phyloP scores from a whole-genome alignment of 1,140 invertebrate genomes.

The Nebria ingens region DNA sequence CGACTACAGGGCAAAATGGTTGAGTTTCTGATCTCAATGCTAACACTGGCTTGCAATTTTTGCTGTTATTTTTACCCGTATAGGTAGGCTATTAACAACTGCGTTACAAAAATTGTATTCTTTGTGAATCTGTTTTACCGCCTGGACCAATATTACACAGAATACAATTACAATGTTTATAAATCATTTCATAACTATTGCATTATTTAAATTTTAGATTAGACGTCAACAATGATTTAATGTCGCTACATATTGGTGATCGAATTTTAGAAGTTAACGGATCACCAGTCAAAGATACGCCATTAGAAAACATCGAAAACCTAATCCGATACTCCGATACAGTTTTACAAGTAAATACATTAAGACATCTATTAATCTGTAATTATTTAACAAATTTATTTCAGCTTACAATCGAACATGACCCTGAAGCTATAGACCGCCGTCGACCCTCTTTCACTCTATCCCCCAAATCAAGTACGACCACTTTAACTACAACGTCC shows the following conservation, averaged over 20 bases:
- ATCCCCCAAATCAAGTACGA: slow-evolving; percentile 26
- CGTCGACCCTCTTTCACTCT: slow-evolving; percentile 35
- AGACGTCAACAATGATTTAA: slow-evolving; percentile 67
- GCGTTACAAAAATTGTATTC: no score
- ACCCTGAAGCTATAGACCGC: slow-evolving; percentile 58
- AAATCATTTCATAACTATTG: no score
- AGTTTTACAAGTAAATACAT: slow-evolving; percentile 52
- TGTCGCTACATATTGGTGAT: slow-evolving; percentile 82
- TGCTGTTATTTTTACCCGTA: slow-evolving; percentile 38
- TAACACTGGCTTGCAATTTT: slow-evolving; percentile 51
- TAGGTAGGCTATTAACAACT: slow-evolving; percentile 23
- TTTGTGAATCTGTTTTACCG: neutral
- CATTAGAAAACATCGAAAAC: slow-evolving; percentile 66
- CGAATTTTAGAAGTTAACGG: slow-evolving; percentile 88
- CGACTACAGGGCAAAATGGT: slow-evolving; percentile 42
- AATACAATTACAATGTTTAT: neutral
- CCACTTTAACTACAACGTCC: slow-evolving; percentile 26
- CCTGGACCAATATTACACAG: neutral
- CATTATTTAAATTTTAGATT: slow-evolving; percentile 55
- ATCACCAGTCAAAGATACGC: slow-evolving; percentile 67
- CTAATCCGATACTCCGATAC: slow-evolving; percentile 61
- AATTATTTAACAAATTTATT: slow-evolving; percentile 13
- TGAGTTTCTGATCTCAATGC: slow-evolving; percentile 49
- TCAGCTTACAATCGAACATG: slow-evolving; percentile 79
- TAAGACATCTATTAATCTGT: slow-evolving; percentile 11